Percentiles rank a stretch among this genome's conserved stretches.
Evolutionary conservation across 2,888 invertebrate genomes (phyloP).

Genomic region (Drosophila fulvimacula): DNA sequence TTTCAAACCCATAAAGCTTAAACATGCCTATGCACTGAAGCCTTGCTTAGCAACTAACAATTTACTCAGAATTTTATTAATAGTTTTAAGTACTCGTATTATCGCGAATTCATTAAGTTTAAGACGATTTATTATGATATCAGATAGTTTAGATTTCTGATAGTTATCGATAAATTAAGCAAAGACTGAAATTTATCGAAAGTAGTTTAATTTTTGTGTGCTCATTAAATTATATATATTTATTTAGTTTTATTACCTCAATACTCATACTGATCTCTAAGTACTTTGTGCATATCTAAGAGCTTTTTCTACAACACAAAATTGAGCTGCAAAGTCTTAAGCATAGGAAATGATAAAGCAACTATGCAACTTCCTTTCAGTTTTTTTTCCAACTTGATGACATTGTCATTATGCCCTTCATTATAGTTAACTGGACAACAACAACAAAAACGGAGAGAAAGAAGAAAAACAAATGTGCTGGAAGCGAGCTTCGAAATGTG

Average conservation of each 20-base stretch:
- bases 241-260: not conserved
- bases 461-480: constrained; percentile 25
- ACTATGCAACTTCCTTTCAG: constrained; percentile 20
- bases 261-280: not conserved
- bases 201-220: not conserved
- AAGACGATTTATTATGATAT: no score
- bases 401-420: constrained; percentile 47
- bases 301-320: no score
- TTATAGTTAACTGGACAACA: constrained; percentile 22
- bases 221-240: not conserved
- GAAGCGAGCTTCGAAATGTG: constrained; percentile 48
- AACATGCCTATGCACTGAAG: no score
- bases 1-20: no score
- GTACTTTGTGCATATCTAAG: not conserved
- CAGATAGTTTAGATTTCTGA: no score
- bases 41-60: no score
- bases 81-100: no score
- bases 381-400: constrained; percentile 33
- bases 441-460: not conserved
- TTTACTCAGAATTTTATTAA: no score
- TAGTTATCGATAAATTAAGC: not conserved
- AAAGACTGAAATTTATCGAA: not conserved
- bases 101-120: no score
- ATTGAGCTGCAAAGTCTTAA: constrained; percentile 2
- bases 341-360: constrained; percentile 38